phyloP scores from a whole-genome alignment of 2,113 vertebrate genomes.

The Mustelus asterias region DNA sequence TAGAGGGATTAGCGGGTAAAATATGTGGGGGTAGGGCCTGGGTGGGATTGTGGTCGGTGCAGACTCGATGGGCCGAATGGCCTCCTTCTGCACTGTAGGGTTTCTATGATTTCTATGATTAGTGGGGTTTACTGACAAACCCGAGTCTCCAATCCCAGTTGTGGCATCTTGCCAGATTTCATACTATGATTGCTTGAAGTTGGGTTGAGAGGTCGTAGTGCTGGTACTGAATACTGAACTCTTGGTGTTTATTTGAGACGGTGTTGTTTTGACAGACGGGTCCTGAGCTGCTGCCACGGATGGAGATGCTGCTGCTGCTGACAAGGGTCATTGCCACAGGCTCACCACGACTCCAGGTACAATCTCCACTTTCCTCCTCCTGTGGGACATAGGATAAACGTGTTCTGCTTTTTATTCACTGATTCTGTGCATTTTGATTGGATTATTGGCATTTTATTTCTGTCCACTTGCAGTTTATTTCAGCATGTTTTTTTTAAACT shows the following conservation, averaged over 20 bases:
- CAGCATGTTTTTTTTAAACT: not conserved
- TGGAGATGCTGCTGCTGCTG: constrained; percentile 80
- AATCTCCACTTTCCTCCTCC: not conserved
- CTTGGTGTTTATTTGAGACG: not conserved
- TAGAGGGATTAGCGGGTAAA: no score
- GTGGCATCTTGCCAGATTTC: not conserved
- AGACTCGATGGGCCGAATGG: no score
- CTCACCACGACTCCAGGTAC: constrained; percentile 82
- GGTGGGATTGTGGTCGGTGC: no score
- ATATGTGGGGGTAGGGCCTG: no score
- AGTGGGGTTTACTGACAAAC: not conserved
- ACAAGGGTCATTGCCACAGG: constrained; percentile 75
- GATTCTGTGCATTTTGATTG: not conserved
- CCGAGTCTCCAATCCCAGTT: not conserved
- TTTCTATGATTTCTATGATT: no score
- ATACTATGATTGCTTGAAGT: not conserved
- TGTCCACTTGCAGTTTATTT: not conserved
- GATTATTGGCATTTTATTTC: not conserved
- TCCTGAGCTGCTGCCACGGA: constrained; percentile 85
- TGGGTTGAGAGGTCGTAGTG: not conserved
- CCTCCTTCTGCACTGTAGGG: no score
- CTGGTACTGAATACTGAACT: not conserved
- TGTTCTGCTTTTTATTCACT: not conserved
- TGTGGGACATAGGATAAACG: no score
- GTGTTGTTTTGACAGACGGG: constrained; percentile 65